phyloP scores from a whole-genome alignment of 2,888 invertebrate species.

The Polydrusus cervinus region DNA sequence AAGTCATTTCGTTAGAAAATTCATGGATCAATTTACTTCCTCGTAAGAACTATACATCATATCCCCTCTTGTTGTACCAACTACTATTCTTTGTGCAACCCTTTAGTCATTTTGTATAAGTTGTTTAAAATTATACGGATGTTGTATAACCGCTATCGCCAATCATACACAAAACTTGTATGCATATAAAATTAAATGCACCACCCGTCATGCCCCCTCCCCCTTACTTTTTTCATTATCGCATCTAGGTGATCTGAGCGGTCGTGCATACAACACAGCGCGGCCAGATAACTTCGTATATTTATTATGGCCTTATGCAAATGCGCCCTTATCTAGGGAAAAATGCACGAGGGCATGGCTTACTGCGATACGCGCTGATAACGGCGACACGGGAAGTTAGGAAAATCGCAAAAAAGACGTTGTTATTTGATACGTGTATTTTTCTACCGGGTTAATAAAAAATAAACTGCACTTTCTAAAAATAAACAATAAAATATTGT shows the following conservation, averaged over 20 bases:
- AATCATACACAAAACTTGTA: not conserved
- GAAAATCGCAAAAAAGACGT: conserved; percentile 22
- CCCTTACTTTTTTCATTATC: conserved; percentile 60
- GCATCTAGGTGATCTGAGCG: conserved; percentile 67
- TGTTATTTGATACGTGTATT: not conserved
- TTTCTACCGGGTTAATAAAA: too few species aligned
- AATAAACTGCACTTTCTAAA: too few species aligned
- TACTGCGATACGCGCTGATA: conserved; percentile 41
- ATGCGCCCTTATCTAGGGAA: conserved; percentile 68
- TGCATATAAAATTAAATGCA: conserved; percentile 11
- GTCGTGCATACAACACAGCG: conserved; percentile 64
- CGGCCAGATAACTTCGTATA: conserved; percentile 69
- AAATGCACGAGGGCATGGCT: conserved; percentile 67
- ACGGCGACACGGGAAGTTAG: conserved; percentile 27
- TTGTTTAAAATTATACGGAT: not conserved
- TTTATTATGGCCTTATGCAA: conserved; percentile 71
- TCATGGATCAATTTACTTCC: too few species aligned
- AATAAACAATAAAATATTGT: too few species aligned
- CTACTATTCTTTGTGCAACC: too few species aligned
- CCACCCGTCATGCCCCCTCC: not conserved
- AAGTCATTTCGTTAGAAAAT: too few species aligned
- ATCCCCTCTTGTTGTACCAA: too few species aligned
- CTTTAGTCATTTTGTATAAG: not conserved
- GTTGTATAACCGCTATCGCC: not conserved
- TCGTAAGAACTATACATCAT: too few species aligned